These are phyloP conservation scores for Leptocoma aspasia DNA, from an alignment of 2,113 vertebrate genomes.

Conservation along the genomic window DNA sequence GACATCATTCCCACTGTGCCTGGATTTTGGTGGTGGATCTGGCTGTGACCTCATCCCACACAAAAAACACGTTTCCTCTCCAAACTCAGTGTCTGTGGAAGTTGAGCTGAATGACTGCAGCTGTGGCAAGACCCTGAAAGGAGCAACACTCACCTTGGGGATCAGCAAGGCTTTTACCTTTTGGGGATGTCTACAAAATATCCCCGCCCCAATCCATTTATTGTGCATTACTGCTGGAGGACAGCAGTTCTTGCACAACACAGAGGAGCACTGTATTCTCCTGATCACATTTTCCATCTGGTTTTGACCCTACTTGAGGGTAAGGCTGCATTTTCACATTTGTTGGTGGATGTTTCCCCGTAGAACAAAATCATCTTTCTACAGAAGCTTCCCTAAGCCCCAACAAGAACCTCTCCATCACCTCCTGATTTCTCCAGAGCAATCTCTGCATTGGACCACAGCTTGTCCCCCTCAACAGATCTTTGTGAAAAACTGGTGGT, in stretches of 20 bases:
- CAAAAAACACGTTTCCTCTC: neutral
- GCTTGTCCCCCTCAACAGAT: neutral
- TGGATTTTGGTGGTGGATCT: neutral
- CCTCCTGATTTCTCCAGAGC: neutral
- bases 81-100: neutral
- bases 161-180: neutral
- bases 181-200: rapidly evolving
- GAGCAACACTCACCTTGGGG: rapidly evolving
- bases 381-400: neutral
- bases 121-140: neutral
- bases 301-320: neutral
- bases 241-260: neutral
- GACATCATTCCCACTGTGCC: rapidly evolving
- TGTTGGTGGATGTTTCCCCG: neutral
- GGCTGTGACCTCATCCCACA: neutral
- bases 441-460: neutral
- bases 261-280: neutral
- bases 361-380: neutral
- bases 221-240: neutral
- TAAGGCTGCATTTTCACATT: neutral
- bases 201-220: neutral
- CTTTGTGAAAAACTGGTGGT: neutral
- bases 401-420: neutral
- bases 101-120: rapidly evolving
- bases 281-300: neutral